phyloP scores from a whole-genome alignment of 2,888 invertebrate species.

The Rhagophthalmus giganteus region DNA sequence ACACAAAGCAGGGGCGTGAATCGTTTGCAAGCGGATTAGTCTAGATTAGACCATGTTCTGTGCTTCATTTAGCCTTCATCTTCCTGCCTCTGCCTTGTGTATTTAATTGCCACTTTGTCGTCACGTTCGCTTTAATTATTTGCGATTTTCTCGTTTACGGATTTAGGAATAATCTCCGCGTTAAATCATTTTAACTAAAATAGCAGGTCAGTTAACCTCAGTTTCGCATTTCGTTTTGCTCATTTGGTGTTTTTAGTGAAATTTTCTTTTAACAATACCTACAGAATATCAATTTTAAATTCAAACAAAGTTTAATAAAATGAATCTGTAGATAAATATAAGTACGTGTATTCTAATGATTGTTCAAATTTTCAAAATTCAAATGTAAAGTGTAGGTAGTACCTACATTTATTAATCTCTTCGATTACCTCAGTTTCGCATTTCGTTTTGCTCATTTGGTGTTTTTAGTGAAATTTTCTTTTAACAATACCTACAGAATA shows the following conservation, averaged over 20 bases:
- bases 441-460: too few relatives aligned
- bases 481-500: not conserved
- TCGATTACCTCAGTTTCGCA: too few relatives aligned
- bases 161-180: slow-evolving; percentile 21
- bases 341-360: too few relatives aligned
- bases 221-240: too few relatives aligned
- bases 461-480: slow-evolving; percentile 3
- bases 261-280: not conserved
- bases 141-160: slow-evolving; percentile 27
- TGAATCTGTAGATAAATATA: too few relatives aligned
- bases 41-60: slow-evolving; percentile 39
- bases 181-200: slow-evolving; percentile 20
- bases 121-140: slow-evolving; percentile 32
- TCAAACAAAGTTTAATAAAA: not conserved
- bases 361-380: too few relatives aligned
- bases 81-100: slow-evolving; percentile 29
- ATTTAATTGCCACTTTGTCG: slow-evolving; percentile 31
- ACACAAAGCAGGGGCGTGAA: slow-evolving; percentile 30
- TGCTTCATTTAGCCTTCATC: slow-evolving; percentile 39
- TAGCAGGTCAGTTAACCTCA: slow-evolving; percentile 12
- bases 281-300: too few relatives aligned
- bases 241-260: slow-evolving; percentile 6
- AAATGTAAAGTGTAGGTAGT: too few relatives aligned
- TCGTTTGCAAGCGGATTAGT: slow-evolving; percentile 37
- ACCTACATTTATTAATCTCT: not conserved